Base-by-base conservation (phyloP, 2,113 vertebrate species). In the Passer domesticus region DNA sequence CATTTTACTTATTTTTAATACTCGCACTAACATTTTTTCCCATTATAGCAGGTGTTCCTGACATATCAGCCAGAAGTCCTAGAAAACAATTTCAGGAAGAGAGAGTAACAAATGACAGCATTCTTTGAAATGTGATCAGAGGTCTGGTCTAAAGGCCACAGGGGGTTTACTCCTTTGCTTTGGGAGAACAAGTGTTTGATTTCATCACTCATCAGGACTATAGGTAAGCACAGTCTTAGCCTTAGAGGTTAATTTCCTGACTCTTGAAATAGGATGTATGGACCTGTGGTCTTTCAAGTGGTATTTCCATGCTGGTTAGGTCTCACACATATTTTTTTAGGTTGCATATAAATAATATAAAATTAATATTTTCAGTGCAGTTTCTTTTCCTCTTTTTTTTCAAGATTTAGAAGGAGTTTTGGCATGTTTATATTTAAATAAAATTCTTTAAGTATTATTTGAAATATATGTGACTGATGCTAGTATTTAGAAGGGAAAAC, bases 71-170 rank as follows among this genome's bases (percentile, higher is more conserved):
- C 22, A 37, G 41, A 82, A 66, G 44, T 23, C 67, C 50, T 78
- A 83, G 41, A 35, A 91, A 85, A 70, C 28, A 15, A 19, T 2
- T 59, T 69, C 41, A 88, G 23, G 46, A 74, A 59, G 33, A 15
- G 63, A 73, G 39, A 56, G 8, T 62, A 46, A 58, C 13, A 62
- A 87, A 33, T 28, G 33, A 46, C 2, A 8, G 10, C 2, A 1
- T 87, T 70, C 22, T 78, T 69, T 46, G 58, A 66, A 67, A 50
- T 1, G 0, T 31, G 11, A 41, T 49, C 46, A 66, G 49, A 50
- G 13, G 25, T 37, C 17, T 5, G 2, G 5, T 41, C 27, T 21
- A 49, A 83, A 88, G 56, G 15, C 50, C 0, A 0, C n/a, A 33
- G 12, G 10, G 50, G 11, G 23, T 70, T 82, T 79, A 13, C 20